Percentiles rank a stretch among this genome's conserved stretches.
These are phyloP conservation scores for Agriopis marginaria DNA, from an alignment of 2,888 invertebrate species.

Conservation along the genomic window DNA sequence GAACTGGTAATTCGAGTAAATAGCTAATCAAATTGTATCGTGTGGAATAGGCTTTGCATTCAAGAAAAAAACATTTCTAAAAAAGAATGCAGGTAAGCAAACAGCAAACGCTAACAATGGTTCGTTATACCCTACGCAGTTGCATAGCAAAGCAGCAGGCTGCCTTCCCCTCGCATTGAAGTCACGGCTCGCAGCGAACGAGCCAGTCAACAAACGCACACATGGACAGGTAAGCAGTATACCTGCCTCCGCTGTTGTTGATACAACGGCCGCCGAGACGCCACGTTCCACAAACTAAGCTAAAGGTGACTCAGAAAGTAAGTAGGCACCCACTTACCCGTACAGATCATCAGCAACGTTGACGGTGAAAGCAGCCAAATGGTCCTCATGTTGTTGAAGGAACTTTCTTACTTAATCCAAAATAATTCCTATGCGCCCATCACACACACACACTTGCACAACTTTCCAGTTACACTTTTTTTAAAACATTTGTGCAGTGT, in stretches of 20 bases:
- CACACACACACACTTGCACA: slow-evolving; percentile 43
- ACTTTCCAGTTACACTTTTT: slow-evolving; percentile 46
- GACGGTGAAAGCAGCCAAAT: slow-evolving; percentile 80
- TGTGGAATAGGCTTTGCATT: too few relatives aligned
- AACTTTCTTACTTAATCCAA: slow-evolving; percentile 73
- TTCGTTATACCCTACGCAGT: slow-evolving; percentile 35
- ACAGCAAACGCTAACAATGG: slow-evolving; percentile 30
- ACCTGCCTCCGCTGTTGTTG: slow-evolving; percentile 54
- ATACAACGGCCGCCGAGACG: slow-evolving; percentile 56
- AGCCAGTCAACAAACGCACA: slow-evolving; percentile 57
- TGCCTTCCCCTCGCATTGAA: slow-evolving; percentile 29
- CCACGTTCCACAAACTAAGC: slow-evolving; percentile 57
- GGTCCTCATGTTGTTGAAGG: slow-evolving; percentile 73
- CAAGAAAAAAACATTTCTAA: not conserved
- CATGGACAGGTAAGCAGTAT: slow-evolving; percentile 43
- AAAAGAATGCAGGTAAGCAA: slow-evolving; percentile 31
- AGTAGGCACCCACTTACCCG: slow-evolving; percentile 80
- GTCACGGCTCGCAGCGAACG: slow-evolving; percentile 30
- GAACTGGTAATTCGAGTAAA: too few relatives aligned
- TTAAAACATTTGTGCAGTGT: slow-evolving; percentile 30
- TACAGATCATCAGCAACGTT: slow-evolving; percentile 79
- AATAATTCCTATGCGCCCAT: slow-evolving; percentile 76
- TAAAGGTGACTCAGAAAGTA: slow-evolving; percentile 76
- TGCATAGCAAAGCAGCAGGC: slow-evolving; percentile 26
- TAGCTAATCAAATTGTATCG: too few relatives aligned